phyloP scores from a whole-genome alignment of 2,113 vertebrate species.

The Okapia johnstoni region DNA sequence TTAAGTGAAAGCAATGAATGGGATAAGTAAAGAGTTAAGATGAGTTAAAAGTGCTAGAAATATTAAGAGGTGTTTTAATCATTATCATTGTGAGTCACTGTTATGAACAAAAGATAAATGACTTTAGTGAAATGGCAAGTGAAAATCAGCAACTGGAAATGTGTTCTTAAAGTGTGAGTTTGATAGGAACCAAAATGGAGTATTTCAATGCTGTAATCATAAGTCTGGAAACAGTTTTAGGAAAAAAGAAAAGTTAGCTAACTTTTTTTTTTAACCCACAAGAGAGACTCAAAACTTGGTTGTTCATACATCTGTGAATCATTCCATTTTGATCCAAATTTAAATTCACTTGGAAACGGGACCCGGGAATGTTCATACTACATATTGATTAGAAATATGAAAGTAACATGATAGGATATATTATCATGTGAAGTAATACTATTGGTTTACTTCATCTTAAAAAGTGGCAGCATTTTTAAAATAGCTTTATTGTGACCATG shows the following conservation, averaged over 20 bases:
- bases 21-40: neutral
- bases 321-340: neutral
- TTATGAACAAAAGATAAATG: neutral
- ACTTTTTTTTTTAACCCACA: neutral
- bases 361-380: neutral
- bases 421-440: neutral
- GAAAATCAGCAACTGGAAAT: neutral
- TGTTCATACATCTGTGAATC: neutral
- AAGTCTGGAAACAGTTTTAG: neutral
- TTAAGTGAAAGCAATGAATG: neutral
- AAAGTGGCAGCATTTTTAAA: neutral
- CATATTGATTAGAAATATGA: neutral
- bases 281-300: neutral
- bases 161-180: neutral
- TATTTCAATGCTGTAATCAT: neutral
- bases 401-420: neutral
- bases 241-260: neutral
- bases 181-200: neutral
- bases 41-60: neutral
- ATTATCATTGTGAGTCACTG: neutral
- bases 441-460: neutral
- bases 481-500: neutral
- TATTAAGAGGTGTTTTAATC: neutral
- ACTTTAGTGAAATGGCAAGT: neutral
- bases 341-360: slow-evolving; percentile 12